Evolutionary conservation across 2,797 vertebrate species (phyloP), one percentile per base, ranked within the genome.

Genomic region (Mormyrus hasselquistii): DNA sequence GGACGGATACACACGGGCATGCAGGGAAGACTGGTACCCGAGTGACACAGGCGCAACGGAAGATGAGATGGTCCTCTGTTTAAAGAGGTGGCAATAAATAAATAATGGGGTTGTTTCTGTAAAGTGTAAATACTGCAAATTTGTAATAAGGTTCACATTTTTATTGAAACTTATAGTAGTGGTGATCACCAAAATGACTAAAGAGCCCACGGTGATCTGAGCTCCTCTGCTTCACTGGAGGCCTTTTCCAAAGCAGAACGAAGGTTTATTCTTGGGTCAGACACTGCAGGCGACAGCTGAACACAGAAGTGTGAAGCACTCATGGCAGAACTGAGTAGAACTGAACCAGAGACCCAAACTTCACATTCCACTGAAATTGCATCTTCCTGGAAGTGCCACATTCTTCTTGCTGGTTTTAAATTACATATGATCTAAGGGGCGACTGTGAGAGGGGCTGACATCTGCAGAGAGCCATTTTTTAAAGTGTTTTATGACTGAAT

Each of bases 401-500:
- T 4, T 47, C 41, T 49, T 84, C 82, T 22, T 9, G n/a, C 49
- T 25, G n/a, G 47, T 84, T 50, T 84, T 84, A n/a, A 47, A 50
- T 84, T 47, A 50, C 44, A 84, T 2, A 10, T 10, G 47, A 84
- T 84, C 82, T 84, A 50, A 84, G 25, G 44, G 9, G 49, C n/a
- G 4, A 22, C 47, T 3, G 3, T 22, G 44, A 79, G 73, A 79
- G 73, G 12, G 38, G 34, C 73, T 41, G 34, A 79, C 34, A 41
- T 41, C 73, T 44, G 73, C 73, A n/a, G 38, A 16, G 73, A 79
- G 34, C 6, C 65, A 29, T n/a, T 44, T 79, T 8, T 38, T 79
- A 44, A 79, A 44, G 73, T 79, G 73, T 69, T 69, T 69, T 69
- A 69, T 69, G 65, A 38, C 73, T 79, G 73, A 79, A 79, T n/a